Conservation (phyloP, 2,113 vertebrate genomes). For the Phycodurus eques region DNA sequence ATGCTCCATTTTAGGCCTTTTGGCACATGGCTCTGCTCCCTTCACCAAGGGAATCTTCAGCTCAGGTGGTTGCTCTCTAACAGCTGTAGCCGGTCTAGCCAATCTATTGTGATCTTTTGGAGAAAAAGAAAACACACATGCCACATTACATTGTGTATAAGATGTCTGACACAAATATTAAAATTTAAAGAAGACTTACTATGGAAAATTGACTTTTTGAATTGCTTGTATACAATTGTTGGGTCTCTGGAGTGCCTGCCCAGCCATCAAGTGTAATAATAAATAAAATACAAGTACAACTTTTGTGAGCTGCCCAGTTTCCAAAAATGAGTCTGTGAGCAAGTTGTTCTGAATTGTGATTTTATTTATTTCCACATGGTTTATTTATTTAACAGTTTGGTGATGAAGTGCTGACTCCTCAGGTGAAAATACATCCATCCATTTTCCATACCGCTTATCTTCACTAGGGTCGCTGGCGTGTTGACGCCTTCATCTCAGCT, state of each 20-base stretch:
- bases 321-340: too few species aligned
- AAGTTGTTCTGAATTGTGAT: too few species aligned
- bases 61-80: background rate
- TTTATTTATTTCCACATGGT: too few species aligned
- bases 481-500: too few species aligned
- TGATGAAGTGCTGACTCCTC: too few species aligned
- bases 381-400: too few species aligned
- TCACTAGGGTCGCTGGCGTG: too few species aligned
- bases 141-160: background rate
- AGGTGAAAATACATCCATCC: too few species aligned
- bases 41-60: background rate
- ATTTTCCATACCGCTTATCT: too few species aligned
- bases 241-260: background rate
- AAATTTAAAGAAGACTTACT: background rate
- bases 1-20: slow-evolving; percentile 15
- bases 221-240: background rate
- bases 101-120: slow-evolving; percentile 17
- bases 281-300: too few species aligned
- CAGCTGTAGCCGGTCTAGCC: background rate
- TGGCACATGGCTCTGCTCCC: background rate
- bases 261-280: too few species aligned
- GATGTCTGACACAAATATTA: background rate
- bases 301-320: too few species aligned
- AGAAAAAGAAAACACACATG: background rate
- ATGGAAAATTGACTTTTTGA: background rate